Evolutionary conservation across 2,113 vertebrate species (phyloP).

Genomic region (Nipponia nippon): DNA sequence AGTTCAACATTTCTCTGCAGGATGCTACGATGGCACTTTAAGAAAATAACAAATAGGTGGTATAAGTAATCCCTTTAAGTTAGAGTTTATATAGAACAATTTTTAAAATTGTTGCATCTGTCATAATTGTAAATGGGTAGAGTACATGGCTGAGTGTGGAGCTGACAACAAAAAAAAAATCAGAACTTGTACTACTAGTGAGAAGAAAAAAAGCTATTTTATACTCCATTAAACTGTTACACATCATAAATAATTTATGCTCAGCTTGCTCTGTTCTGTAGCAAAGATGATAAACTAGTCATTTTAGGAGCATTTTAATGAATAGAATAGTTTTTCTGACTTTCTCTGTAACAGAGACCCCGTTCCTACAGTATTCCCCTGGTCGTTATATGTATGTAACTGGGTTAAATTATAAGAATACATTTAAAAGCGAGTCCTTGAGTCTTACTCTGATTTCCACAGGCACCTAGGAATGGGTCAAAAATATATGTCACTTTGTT

Average conservation of each 20-base stretch:
- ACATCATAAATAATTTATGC: constrained; percentile 76
- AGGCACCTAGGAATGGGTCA: not conserved
- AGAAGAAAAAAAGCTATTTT: constrained; percentile 71
- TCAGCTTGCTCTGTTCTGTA: constrained; percentile 47
- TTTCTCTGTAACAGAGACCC: not conserved
- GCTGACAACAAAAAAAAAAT: constrained; percentile 36
- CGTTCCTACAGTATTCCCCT: not conserved
- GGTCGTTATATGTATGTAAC: not conserved
- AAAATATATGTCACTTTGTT: not conserved
- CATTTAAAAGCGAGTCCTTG: not conserved
- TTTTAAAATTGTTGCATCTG: constrained; percentile 67
- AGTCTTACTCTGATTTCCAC: not conserved
- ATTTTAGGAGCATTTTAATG: constrained; percentile 49
- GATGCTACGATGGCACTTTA: constrained; percentile 12
- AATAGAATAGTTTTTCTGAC: not conserved
- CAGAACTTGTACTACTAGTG: constrained; percentile 55
- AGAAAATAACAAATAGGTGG: constrained; percentile 49
- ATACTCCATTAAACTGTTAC: constrained; percentile 76
- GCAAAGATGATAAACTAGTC: constrained; percentile 67
- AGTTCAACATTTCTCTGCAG: not conserved
- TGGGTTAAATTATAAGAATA: not conserved
- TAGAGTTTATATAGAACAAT: constrained; percentile 54
- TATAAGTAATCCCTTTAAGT: constrained; percentile 49
- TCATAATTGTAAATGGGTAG: constrained; percentile 59
- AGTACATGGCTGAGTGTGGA: constrained; percentile 26